Evolutionary conservation across 2,888 invertebrate genomes (phyloP).

Genomic region (Tipula confusa): DNA sequence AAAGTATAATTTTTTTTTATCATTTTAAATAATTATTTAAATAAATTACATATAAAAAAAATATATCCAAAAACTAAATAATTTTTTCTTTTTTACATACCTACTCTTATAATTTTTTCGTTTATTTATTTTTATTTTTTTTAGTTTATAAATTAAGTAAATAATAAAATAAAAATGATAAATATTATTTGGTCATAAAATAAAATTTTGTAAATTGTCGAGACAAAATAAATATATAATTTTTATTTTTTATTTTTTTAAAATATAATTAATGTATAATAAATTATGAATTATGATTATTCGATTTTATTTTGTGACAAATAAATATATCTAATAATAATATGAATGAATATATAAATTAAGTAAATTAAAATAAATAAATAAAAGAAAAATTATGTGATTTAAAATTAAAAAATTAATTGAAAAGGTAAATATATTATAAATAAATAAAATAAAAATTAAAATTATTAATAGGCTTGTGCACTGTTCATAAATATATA

Average conservation of each 20-base stretch:
- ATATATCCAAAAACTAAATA: background rate
- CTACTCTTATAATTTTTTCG: background rate
- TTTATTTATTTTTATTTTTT: slow-evolving; percentile 8
- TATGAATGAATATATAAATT: background rate
- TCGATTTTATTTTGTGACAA: background rate
- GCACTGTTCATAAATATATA: background rate
- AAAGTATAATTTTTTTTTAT: background rate
- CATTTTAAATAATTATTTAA: background rate
- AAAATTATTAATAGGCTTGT: slow-evolving; percentile 3
- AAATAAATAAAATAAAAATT: background rate
- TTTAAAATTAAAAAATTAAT: background rate
- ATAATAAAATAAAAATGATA: background rate
- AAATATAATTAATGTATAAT: background rate
- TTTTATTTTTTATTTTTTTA: background rate
- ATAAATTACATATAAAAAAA: slow-evolving; percentile 21
- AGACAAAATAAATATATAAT: background rate
- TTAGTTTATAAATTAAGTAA: background rate
- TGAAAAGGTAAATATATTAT: slow-evolving; percentile 14
- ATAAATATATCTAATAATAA: background rate
- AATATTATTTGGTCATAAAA: background rate
- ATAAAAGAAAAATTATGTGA: background rate
- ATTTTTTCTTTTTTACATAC: background rate
- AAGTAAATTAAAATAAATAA: slow-evolving; percentile 1
- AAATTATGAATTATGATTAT: background rate
- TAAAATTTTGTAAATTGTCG: background rate